Percentiles rank a stretch among this genome's conserved stretches.
Evolutionary conservation across 2,888 invertebrate genomes (phyloP).

Genomic region (Drosophila nigricruria): DNA sequence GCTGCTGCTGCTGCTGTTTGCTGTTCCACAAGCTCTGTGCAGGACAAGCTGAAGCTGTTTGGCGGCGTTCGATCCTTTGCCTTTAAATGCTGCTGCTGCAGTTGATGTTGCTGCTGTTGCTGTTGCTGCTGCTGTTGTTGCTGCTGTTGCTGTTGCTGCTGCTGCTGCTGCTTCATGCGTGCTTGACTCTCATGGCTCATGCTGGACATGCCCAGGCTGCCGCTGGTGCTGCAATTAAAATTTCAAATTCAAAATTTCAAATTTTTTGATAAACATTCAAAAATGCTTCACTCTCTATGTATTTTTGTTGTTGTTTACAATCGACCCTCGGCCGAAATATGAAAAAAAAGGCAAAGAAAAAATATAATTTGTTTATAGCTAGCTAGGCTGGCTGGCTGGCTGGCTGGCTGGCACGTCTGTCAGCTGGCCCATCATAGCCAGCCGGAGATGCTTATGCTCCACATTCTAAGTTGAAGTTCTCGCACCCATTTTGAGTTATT

Average conservation of each 20-base stretch:
- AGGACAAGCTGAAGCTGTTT: constrained; percentile 45
- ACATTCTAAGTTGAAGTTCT: constrained; percentile 61
- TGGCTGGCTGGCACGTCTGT: constrained; percentile 64
- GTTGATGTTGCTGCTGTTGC: constrained; percentile 55
- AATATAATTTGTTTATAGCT: constrained; percentile 53
- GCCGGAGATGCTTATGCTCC: constrained; percentile 48
- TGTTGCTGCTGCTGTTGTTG: constrained; percentile 64
- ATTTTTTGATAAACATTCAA: constrained; percentile 55
- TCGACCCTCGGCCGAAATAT: constrained; percentile 48
- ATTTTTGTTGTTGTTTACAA: constrained; percentile 50
- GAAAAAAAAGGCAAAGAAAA: constrained; percentile 39
- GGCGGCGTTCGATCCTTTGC: constrained; percentile 49
- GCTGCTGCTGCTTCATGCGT: constrained; percentile 82
- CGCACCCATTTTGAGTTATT: constrained; percentile 71
- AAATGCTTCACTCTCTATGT: constrained; percentile 4
- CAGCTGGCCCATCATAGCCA: constrained; percentile 69
- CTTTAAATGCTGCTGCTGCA: constrained; percentile 48
- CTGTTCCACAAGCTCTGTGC: constrained; percentile 62
- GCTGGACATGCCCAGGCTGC: constrained; percentile 79
- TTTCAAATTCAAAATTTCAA: constrained; percentile 18
- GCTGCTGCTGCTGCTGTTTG: constrained; percentile 43
- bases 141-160: constrained; percentile 67
- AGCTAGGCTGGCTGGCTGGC: constrained; percentile 15
- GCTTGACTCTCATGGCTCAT: constrained; percentile 84
- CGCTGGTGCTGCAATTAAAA: constrained; percentile 62